Base-by-base conservation (phyloP, 2,113 vertebrate genomes). In the Hiodon alosoides region DNA sequence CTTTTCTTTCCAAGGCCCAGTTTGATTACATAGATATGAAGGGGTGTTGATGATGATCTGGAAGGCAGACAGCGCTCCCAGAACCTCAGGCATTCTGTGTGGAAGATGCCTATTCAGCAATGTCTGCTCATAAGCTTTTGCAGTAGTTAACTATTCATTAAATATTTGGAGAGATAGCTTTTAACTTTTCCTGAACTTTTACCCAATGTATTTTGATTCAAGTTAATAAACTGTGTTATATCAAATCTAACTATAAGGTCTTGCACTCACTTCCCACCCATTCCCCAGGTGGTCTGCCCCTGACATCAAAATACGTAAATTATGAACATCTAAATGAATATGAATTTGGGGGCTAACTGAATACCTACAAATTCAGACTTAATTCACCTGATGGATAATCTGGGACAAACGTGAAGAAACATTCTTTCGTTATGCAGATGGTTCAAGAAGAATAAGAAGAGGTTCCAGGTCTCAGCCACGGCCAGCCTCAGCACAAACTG, bases 61-160 rank as follows among this genome's bases (percentile, higher is more conserved):
- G 77, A 81, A 79, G 88, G 80, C 84, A 69, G 71, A 78, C 80
- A 81, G 84, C 79, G 81, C 67, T 69, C 70, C 75, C 78, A 31
- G 64, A 78, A 83, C 86, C 84, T 85, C 79, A 76, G 86, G 86
- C 81, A 78, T 77, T 79, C 79, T 85, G 86, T 82, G 85, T 87
- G 83, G 85, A 80, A 74, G 74, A 81, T 59, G 81, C 80, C 85
- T 86, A 73, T 71, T 59, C 54, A 81, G 82, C 81, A 78, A 65
- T 31, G 74, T 83, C 73, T 72, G 54, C 79, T 83, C 80, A 79
- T 67, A 72, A 80, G 79, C 79, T 65, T 65, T 31, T 65, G 17
- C 17, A 46, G 17, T 65, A 65, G 62, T 65, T 65, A 65, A 8
- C 62, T 46, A 46, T 65, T 83, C 31, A 78, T 72, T 81, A 51